Evolutionary conservation across 1,140 invertebrate species (phyloP), one percentile per base, ranked within the genome.

Genomic region (Apis cerana): DNA sequence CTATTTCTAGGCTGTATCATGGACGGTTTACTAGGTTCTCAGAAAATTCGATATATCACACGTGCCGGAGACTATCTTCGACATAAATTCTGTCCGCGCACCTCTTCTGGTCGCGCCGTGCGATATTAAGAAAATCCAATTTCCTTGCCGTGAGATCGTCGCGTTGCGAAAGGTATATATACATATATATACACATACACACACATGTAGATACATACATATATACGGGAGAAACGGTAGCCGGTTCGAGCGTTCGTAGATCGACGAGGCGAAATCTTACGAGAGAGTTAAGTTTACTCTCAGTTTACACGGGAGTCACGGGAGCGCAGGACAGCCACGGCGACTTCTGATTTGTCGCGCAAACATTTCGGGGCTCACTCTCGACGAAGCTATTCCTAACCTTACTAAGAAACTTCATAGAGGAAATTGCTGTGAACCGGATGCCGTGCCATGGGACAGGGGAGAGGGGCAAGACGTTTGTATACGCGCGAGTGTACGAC

Each of bases 331-430:
- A 78, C 70, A 69, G 64, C 56, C 82, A 52, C 59, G 43, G 50
- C 62, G 75, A 85, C 80, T 87, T 87, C 76, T 85, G 80, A 85
- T 87, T 83, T 85, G 84, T 83, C 83, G 76, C 68, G 58, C 86
- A 84, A 81, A 81, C 83, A 84, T 84, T 84, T 80, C 62, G 65
- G 64, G 4, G 21, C 65, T 82, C 70, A 64, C 81, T 54, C 70
- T 50, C 62, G 78, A 54, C 48, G 54, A 48, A 48, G 21, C 21
- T 74, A 52, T 75, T 67, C 78, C 70, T 12, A 69, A 62, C 64
- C 62, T 75, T 54, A 27, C 71, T 43, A 43, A 43, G 82, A 79
- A 86, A 78, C 82, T 86, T 86, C 79, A 83, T 80, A 72, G 86
- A 75, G 74, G 67, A 88, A 86, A 88, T 88, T 86, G 84, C 84